Conservation (phyloP, 2,888 invertebrate genomes). For the Pyrochroa serraticornis region DNA sequence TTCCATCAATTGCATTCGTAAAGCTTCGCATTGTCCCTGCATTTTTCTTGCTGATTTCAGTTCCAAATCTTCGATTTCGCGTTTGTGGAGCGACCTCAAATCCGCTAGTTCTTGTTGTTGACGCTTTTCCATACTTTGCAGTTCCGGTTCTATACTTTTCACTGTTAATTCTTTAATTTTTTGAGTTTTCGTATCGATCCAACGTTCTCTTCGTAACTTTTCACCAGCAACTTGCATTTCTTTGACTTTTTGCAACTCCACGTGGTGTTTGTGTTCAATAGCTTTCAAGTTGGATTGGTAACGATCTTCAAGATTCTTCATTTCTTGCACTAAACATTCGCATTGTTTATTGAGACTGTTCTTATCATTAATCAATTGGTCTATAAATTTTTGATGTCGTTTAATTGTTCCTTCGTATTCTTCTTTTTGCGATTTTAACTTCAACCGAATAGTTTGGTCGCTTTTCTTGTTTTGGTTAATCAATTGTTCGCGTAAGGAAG, state of each 20-base stretch:
- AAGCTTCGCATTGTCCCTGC: slow-evolving; percentile 65
- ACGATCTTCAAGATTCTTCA: slow-evolving; percentile 70
- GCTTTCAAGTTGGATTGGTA: slow-evolving; percentile 70
- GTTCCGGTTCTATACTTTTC: slow-evolving; percentile 84
- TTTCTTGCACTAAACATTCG: slow-evolving; percentile 69
- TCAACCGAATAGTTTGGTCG: slow-evolving; percentile 56
- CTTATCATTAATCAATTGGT: slow-evolving; percentile 81
- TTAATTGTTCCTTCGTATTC: slow-evolving; percentile 77
- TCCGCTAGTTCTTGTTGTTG: slow-evolving; percentile 73
- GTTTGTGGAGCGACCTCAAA: slow-evolving; percentile 69
- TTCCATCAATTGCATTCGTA: slow-evolving; percentile 65
- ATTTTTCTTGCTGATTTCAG: slow-evolving; percentile 66
- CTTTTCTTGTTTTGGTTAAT: slow-evolving; percentile 54
- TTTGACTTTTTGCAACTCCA: slow-evolving; percentile 76
- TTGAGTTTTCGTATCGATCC: slow-evolving; percentile 84
- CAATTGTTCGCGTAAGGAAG: slow-evolving; percentile 62
- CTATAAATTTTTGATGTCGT: slow-evolving; percentile 83
- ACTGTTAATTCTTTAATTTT: slow-evolving; percentile 89
- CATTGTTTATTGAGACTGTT: slow-evolving; percentile 77
- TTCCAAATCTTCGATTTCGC: slow-evolving; percentile 69
- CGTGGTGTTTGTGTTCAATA: slow-evolving; percentile 74
- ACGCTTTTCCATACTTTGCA: slow-evolving; percentile 75
- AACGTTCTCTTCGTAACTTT: slow-evolving; percentile 74
- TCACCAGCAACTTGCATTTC: slow-evolving; percentile 81
- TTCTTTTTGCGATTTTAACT: slow-evolving; percentile 66